phyloP scores from a whole-genome alignment of 2,888 invertebrate species.

The Bugula neritina region DNA sequence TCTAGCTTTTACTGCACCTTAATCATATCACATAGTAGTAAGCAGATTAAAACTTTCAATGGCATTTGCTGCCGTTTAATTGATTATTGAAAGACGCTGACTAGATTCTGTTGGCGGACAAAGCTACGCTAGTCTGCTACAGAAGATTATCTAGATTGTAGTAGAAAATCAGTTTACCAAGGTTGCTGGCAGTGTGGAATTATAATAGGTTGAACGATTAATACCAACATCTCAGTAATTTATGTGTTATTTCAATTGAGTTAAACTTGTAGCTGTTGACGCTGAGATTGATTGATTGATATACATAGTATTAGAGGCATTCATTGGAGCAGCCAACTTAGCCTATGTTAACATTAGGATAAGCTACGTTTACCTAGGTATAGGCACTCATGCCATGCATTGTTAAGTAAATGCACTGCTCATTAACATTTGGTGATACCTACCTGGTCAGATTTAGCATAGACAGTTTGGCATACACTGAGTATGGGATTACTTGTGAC shows the following conservation, averaged over 20 bases:
- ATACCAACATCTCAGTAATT: neutral
- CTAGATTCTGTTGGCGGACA: neutral
- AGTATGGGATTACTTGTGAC: too few relatives aligned
- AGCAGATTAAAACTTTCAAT: too few relatives aligned
- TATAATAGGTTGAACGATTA: neutral
- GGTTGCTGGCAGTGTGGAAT: neutral
- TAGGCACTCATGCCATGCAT: neutral
- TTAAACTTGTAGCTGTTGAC: conserved; percentile 2
- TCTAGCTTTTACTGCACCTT: too few relatives aligned
- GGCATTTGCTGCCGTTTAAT: too few relatives aligned
- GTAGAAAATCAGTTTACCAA: neutral
- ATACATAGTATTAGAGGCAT: neutral
- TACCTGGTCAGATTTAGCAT: too few relatives aligned
- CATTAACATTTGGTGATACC: neutral
- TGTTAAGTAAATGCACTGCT: conserved; percentile 4
- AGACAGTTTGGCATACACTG: neutral
- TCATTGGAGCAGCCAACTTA: neutral
- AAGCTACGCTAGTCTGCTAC: neutral
- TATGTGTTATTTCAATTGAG: conserved; percentile 25
- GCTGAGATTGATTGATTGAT: conserved; percentile 1
- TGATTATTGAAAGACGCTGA: neutral
- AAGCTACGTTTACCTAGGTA: neutral
- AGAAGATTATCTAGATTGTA: neutral
- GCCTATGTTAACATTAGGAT: neutral
- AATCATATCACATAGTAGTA: too few relatives aligned